Conservation (phyloP, 2,113 vertebrate species). For the Varanus komodoensis region DNA sequence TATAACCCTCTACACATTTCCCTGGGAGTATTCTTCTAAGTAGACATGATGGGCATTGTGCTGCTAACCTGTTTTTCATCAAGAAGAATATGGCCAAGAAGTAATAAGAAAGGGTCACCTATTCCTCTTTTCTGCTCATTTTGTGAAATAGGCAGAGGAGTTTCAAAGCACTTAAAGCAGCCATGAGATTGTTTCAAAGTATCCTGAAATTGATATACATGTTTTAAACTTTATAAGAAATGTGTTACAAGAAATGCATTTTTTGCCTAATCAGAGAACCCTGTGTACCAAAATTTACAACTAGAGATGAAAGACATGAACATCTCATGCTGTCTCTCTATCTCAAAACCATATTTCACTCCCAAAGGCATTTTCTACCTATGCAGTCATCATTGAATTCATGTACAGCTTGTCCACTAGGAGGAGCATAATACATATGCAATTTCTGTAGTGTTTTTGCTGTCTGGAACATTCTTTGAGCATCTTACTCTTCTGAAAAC, state of each 20-base stretch:
- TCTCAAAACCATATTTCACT: background rate
- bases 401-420: background rate
- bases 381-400: background rate
- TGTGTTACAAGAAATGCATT: no score
- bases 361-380: background rate
- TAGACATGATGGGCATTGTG: background rate
- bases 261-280: background rate
- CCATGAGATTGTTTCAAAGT: background rate
- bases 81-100: background rate
- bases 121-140: background rate
- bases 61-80: background rate
- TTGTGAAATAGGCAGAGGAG: background rate
- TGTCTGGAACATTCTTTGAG: background rate
- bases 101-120: background rate
- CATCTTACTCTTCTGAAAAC: background rate
- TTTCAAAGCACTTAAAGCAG: background rate
- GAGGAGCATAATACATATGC: background rate
- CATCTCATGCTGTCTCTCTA: background rate
- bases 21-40: background rate
- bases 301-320: background rate
- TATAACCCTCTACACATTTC: background rate
- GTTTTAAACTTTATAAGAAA: background rate
- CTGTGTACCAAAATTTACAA: background rate
- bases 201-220: background rate
- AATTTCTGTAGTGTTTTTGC: constrained; percentile 1